Evolutionary conservation across 2,797 vertebrate genomes (phyloP), one percentile per base, ranked within the genome.

Genomic region (Acanthurus leucopareius): DNA sequence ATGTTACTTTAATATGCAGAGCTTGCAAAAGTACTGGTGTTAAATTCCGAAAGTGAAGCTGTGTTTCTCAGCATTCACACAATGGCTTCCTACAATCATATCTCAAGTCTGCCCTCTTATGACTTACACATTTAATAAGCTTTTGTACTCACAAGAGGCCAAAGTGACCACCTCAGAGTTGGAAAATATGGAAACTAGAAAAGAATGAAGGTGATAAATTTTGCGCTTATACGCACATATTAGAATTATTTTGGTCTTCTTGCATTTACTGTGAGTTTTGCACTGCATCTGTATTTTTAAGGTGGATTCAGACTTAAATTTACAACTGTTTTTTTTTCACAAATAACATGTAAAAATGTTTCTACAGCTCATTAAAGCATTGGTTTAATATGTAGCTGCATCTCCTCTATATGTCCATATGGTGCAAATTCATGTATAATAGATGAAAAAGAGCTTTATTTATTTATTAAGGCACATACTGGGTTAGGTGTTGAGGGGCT

Each of bases 361-460:
- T 56, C 0, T 5, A 35, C 32, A 51, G 16, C 17, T 32, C n/a
- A 64, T 42, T 35, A 14, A 48, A 73, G 54, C 16, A 51, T 25
- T 72, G 51, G 48, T 75, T 76, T 79, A 72, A 70, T 75, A 66
- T 58, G 40, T 75, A 58, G 54, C 73, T 83, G 54, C 61, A 53
- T 62, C 25, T 74, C 53, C 25, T 42, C 40, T 42, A 35, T 47
- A 59, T 66, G 56, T 48, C 69, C 52, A 17, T 61, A 58, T 67
- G 35, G 53, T 73, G 80, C 66, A 75, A 15, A 47, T 67, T 67
- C 69, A 89, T 90, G 73, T 72, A 84, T 89, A 86, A 90, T 88
- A 75, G 60, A 88, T 91, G 68, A 32, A 59, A 61, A 49, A 65
- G 49, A 28, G 48, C 70, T 75, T 89, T 82, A 85, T 89, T 86